Percentiles rank a stretch among this genome's conserved stretches.
These are phyloP conservation scores for Pseudolaguvia tuberculata DNA, from an alignment of 2,113 vertebrate species.

Conservation along the genomic window DNA sequence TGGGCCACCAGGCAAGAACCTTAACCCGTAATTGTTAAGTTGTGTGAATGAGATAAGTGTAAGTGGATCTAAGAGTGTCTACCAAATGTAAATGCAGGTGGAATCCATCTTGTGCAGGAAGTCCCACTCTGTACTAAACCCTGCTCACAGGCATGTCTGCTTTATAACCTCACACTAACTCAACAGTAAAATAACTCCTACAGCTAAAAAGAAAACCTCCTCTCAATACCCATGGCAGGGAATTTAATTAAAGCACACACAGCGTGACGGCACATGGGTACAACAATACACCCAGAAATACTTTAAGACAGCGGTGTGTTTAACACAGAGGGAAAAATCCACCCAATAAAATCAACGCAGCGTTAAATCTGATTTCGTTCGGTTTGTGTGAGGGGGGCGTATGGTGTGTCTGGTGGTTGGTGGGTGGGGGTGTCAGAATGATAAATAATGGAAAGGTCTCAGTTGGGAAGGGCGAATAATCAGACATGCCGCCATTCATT, in stretches of 20 bases:
- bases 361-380: conserved; percentile 38
- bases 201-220: conserved; percentile 17
- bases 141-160: background rate
- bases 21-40: too few relatives aligned
- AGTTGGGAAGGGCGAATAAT: conserved; percentile 14
- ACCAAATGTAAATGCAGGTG: background rate
- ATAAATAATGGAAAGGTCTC: conserved; percentile 27
- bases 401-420: too few relatives aligned
- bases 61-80: too few relatives aligned
- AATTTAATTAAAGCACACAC: conserved; percentile 43
- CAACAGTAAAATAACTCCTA: conserved; percentile 12
- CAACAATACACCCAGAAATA: conserved; percentile 25
- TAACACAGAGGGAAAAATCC: background rate
- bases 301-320: conserved; percentile 7
- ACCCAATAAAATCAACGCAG: conserved; percentile 4
- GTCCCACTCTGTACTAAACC: background rate
- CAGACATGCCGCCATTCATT: conserved; percentile 17
- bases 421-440: background rate
- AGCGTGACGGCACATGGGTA: conserved; percentile 34
- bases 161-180: conserved; percentile 13
- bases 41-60: too few relatives aligned
- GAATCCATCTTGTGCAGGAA: background rate
- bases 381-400: background rate
- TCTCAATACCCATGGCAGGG: conserved; percentile 23
- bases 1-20: too few relatives aligned